Base-by-base conservation (phyloP, 2,888 invertebrate genomes). In the Amorpha juglandis region DNA sequence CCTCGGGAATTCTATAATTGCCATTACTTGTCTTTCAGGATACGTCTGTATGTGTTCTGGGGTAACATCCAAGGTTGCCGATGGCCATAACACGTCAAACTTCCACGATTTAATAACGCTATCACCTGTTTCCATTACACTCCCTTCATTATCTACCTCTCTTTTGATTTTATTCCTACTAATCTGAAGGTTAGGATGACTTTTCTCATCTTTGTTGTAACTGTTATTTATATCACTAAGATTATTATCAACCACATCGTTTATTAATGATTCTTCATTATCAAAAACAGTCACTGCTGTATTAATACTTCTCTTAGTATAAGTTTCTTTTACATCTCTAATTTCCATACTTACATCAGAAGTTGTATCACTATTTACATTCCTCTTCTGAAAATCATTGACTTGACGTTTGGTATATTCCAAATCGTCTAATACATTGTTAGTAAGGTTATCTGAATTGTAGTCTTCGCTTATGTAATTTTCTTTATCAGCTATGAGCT, bases 21-120 rank as follows among this genome's bases (percentile, higher is more conserved):
- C 97, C 73, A 95, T 95, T 70, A 97, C 96, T 38, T 96, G 95
- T 68, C 94, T 92, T 80, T 95, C 96, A 6, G 97, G 97, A 87
- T 97, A 97, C 62, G 97, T 97, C 77, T 95, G 95, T 64, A 97
- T 95, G 75, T 95, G 95, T 77, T 96, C 96, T 4, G 97, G 97
- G 67, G 96, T 96, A 63, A 97, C 94, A 63, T 95, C 95, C 74
- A 97, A 86, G 69, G 94, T 94, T 0, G 97, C 96, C 68, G 94
- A 94, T 7, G 97, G 97, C 97, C 97, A 97, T 86, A 96, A 94
- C 7, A 97, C 97, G 77, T 97, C 97, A 77, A 97, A 94, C 68
- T 95, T 94, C 88, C 94, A 94, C 2, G 94, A 91, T 62, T 92
- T 92, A 8, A 92, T 87, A 35, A 89, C 77, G 74, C 88, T 91